Base-by-base conservation (phyloP, 2,113 vertebrate genomes). In the Hemiscyllium ocellatum region DNA sequence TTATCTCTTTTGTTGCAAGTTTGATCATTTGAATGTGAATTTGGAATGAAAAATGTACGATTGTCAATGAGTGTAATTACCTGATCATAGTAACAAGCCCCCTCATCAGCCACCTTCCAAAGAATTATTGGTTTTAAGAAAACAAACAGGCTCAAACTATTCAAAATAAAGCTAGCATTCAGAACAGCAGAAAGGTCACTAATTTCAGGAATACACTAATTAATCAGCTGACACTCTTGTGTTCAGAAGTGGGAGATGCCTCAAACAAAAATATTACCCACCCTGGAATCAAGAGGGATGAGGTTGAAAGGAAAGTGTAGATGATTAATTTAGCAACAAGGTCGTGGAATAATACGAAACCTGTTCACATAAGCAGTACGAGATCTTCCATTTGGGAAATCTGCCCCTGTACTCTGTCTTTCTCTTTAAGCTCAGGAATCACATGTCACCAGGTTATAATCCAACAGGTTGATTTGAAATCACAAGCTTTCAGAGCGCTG, bases 11-110 rank as follows among this genome's bases (percentile, higher is more conserved):
- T 50, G 17, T 33, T 52, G 47, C 8, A 13, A 95, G 94, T 76
- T 72, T 95, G 69, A 95, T 95, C 37, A 95, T 52, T 70, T 95
- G 47, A 95, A 52, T 52, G 26, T 33, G 13, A 47, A 95, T 52
- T 72, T 52, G 68, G 42, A 95, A 50, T 72, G 94, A 33, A 33
- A 95, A 70, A 70, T 72, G 68, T 72, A 70, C 93, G 29, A 95
- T 72, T 95, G 72, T 95, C 69, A 95, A 72, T 33, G 72, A 95
- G 69, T 15, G 69, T 70, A 95, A 95, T 76, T 76, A 95, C 76
- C 47, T 95, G 94, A 95, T 72, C 72, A 95, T 72, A 52, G 76
- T 95, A 95, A 95, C 52, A 19, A 95, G 69, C 68, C 1, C 19
- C 17, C 42, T 72, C 42, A 50, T n/a, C 91, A 50, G 68, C 5